Conservation (phyloP, 2,113 vertebrate genomes). For the Gallinago jamesoni region DNA sequence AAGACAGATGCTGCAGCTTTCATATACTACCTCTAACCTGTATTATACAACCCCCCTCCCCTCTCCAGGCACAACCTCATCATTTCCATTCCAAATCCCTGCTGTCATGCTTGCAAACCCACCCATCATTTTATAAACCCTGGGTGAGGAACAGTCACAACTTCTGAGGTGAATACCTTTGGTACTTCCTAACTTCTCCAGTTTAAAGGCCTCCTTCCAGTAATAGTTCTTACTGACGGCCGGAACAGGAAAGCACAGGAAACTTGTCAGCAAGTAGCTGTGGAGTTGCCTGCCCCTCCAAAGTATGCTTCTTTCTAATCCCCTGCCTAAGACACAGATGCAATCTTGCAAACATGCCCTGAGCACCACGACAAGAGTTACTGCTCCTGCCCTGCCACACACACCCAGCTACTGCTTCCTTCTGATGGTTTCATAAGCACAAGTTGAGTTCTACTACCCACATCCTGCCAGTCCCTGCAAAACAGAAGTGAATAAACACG, state of each 20-base stretch:
- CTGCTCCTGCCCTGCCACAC: neutral
- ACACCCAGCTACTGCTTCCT: conserved; percentile 21
- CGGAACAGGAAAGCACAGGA: neutral
- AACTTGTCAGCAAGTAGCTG: neutral
- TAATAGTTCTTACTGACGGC: accelerated
- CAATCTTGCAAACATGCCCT: neutral
- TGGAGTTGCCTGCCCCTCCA: neutral
- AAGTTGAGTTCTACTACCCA: neutral
- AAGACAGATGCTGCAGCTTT: neutral
- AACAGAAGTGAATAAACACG: conserved; percentile 31
- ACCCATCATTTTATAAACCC: neutral
- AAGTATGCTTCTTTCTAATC: neutral
- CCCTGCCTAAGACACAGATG: neutral
- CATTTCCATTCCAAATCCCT: neutral
- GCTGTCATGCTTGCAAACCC: neutral
- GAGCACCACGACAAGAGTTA: accelerated
- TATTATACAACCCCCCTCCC: neutral
- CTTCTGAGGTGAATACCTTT: neutral
- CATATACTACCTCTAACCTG: accelerated
- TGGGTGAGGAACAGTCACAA: neutral
- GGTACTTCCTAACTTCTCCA: neutral
- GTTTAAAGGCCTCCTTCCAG: neutral
- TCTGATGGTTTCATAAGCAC: neutral
- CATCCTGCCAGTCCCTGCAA: conserved; percentile 49
- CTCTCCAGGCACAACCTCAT: neutral